These are phyloP conservation scores for Garrulus glandarius DNA, from an alignment of 2,797 vertebrate species.

Conservation along the genomic window DNA sequence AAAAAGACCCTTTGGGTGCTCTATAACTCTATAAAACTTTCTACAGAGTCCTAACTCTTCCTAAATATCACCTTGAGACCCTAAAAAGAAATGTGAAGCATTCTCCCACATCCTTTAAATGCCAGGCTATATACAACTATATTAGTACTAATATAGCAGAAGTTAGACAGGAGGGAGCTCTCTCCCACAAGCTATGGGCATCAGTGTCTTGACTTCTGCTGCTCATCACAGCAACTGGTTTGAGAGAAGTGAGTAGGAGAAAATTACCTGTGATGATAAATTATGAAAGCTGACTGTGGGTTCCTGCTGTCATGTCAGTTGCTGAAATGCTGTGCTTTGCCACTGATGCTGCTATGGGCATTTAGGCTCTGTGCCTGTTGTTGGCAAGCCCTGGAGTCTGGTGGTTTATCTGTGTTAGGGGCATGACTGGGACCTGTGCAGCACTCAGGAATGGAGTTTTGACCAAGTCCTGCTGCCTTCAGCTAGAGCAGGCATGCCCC, in stretches of 20 bases:
- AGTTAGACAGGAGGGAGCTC: not conserved
- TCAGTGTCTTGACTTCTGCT: not conserved
- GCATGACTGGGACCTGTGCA: not conserved
- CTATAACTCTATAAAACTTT: not conserved
- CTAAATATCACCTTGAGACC: not conserved
- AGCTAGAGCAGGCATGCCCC: not conserved
- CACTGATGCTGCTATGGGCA: not conserved
- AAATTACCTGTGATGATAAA: not conserved
- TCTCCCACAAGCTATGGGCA: not conserved
- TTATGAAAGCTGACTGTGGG: not conserved
- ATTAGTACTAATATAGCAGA: not conserved
- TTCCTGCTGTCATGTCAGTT: fast-evolving
- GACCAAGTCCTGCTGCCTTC: not conserved
- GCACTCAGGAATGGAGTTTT: not conserved
- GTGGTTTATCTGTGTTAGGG: not conserved
- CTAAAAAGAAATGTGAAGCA: not conserved
- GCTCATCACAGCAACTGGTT: not conserved
- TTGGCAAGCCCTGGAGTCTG: not conserved
- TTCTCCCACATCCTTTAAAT: not conserved
- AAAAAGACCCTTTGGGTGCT: not conserved
- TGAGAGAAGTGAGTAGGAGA: not conserved
- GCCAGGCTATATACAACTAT: not conserved
- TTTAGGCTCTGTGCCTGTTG: not conserved
- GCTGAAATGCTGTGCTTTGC: not conserved
- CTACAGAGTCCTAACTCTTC: not conserved